Evolutionary conservation across 2,797 vertebrate species (phyloP).

Genomic region (Heteromormyrus szaboi): DNA sequence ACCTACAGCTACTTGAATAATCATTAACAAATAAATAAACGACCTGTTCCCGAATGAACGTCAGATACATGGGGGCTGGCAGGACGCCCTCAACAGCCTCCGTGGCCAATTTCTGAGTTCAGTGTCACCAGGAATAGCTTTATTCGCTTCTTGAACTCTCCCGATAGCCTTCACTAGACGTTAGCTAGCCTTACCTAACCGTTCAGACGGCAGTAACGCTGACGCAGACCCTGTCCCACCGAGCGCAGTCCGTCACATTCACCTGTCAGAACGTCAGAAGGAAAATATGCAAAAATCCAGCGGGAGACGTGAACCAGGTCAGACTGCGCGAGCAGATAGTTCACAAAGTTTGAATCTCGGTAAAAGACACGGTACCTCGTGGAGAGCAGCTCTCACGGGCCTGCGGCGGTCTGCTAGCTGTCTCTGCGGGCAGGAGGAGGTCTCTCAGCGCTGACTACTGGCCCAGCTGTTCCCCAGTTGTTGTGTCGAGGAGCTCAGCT

Average conservation of each 20-base stretch:
- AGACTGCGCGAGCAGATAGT: background rate
- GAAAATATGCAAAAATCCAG: background rate
- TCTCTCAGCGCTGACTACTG: background rate
- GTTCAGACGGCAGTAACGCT: slow-evolving; percentile 43
- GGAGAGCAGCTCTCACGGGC: background rate
- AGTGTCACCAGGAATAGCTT: background rate
- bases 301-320: background rate
- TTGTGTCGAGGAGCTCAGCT: background rate
- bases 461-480: background rate
- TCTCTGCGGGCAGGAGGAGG: background rate
- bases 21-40: background rate
- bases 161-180: background rate
- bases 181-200: slow-evolving; percentile 31
- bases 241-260: slow-evolving; percentile 20
- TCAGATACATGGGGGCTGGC: background rate
- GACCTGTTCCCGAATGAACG: background rate
- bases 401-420: background rate
- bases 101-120: slow-evolving; percentile 9
- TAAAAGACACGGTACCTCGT: slow-evolving; percentile 11
- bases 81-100: background rate
- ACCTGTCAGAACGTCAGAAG: background rate
- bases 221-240: slow-evolving; percentile 42
- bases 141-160: slow-evolving; percentile 8
- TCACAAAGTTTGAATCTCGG: background rate
- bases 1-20: background rate